Base-by-base conservation (phyloP, 2,113 vertebrate species). In the Myocastor coypus region DNA sequence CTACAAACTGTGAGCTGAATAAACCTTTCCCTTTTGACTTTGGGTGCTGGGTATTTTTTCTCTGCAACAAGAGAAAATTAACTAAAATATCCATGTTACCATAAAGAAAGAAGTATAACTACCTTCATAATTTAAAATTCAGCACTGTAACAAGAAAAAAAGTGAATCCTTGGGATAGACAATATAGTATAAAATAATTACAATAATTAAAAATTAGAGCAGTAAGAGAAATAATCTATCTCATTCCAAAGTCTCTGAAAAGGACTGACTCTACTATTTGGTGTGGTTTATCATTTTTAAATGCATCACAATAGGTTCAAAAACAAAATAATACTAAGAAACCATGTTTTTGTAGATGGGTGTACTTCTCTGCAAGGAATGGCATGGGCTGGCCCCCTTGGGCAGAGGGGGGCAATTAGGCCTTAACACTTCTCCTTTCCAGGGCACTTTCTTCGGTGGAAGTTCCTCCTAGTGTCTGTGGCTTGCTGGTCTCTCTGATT, bases 161-260 rank as follows among this genome's bases (percentile, higher is more conserved):
- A 80, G 40, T 55, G 13, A 78, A 84, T 80, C 89, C 55, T 34
- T 73, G 28, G 46, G 34, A 22, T n/a, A 96, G 71, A 86, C 73
- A 26, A 81, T 24, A 52, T 10, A 77, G 46, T 63, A 64, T 0
- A 83, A 83, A 86, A 95, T 4, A 61, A 95, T 3, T 46, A 7
- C 19, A 69, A 94, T 26, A 82, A 61, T 82, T 96, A 40, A 84
- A 87, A 83, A 63, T 80, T 89, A 42, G 30, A 83, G 57, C 64
- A 88, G 50, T 50, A 26, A 91, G 78, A 82, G 37, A 80, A 92
- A 81, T 73, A 83, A 84, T 64, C 59, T 61, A 22, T 83, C 20
- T 81, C 88, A 88, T 46, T 22, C 6, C 17, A 61, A 1, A 73
- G 42, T 83, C 42, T 95, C 61, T 88, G 50, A 52, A 50, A 84